Base-by-base conservation (phyloP, 2,797 vertebrate species). In the Choloepus didactylus region DNA sequence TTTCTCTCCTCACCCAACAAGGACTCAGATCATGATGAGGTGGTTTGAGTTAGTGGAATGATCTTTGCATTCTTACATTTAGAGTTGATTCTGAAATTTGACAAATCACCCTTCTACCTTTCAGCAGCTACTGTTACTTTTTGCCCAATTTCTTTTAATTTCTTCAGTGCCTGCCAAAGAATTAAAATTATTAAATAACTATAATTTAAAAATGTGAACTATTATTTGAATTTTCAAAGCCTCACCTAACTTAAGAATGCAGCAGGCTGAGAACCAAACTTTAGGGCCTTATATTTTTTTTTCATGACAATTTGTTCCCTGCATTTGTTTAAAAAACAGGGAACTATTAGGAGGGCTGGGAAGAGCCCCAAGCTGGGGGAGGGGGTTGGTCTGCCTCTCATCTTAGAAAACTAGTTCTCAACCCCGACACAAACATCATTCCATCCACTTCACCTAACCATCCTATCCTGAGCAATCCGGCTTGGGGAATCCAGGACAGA, bases 351-450 rank as follows among this genome's bases (percentile, higher is more conserved):
- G 64, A 72, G 87, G 3, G 9, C 44, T n/a, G 31, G 70, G 80
- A 46, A 44, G 56, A 81, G 27, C 38, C 56, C 49, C 49, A 46
- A 27, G 35, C 18, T 59, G 59, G 66, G 25, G 18, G 62, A 4
- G 49, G 49, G 27, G 19, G 84, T 12, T n/a, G 62, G 3, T 86
- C 62, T 35, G 49, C 70, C 60, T 64, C 35, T 73, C 56, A 21
- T 62, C 46, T 64, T 29, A 75, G 91, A 81, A 88, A 93, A 82
- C 29, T 44, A 21, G 5, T 85, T 85, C 87, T 80, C 83, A 79
- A 15, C 16, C 66, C 70, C 92, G 46, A 64, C 31, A 93, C 76
- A 97, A 96, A 96, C 93, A 95, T 11, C 25, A 35, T 51, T 59
- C 94, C 84, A 59, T 64, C 87, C 93, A 12, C 94, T 25, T 80